These are phyloP conservation scores for Leptinotarsa peninsularis DNA, from an alignment of 2,888 invertebrate species.

Conservation along the genomic window DNA sequence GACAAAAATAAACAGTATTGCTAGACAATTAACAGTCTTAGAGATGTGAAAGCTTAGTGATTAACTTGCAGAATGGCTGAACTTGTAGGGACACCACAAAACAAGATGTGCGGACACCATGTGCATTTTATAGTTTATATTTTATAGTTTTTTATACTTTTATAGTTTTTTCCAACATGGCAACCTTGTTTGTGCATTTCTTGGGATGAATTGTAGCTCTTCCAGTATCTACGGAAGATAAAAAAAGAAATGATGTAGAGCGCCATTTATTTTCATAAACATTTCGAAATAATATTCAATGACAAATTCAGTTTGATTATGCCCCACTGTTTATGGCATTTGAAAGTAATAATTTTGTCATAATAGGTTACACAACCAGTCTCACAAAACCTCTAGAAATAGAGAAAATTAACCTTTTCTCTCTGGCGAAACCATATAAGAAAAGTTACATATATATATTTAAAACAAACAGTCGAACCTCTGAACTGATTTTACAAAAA, in stretches of 20 bases:
- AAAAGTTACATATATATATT: constrained; percentile 28
- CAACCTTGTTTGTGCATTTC: no score
- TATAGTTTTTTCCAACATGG: no score
- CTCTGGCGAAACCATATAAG: constrained; percentile 23
- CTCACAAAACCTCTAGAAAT: constrained; percentile 54
- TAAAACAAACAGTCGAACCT: constrained; percentile 23
- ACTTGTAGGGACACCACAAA: no score
- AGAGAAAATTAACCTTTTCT: constrained; percentile 33
- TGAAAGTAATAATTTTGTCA: constrained; percentile 7
- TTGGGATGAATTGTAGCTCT: no score
- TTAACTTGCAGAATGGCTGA: no score
- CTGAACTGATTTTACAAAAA: constrained; percentile 18
- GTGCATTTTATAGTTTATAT: no score
- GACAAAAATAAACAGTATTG: no score
- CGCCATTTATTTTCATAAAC: constrained; percentile 17
- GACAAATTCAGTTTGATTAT: neutral
- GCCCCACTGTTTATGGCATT: neutral
- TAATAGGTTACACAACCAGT: constrained; percentile 55
- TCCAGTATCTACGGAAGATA: neutral
- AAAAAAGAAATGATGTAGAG: constrained; percentile 1
- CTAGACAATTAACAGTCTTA: no score
- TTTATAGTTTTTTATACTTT: no score
- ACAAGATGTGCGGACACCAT: no score
- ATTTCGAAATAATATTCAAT: neutral
- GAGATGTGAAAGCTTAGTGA: no score